These are phyloP conservation scores for Lagenorhynchus albirostris DNA, from an alignment of 2,113 vertebrate genomes.

Conservation along the genomic window DNA sequence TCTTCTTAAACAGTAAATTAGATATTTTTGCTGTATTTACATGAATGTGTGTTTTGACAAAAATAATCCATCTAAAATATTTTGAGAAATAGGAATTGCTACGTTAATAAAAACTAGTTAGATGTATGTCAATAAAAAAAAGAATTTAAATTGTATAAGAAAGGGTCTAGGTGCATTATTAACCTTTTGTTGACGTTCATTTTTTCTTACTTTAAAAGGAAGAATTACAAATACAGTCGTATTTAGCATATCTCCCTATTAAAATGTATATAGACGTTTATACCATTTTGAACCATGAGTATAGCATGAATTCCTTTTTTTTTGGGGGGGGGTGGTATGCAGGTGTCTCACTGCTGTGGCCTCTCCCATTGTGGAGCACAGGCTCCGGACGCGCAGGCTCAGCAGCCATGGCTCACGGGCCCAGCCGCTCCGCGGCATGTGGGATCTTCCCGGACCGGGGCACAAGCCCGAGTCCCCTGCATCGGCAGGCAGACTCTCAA, in stretches of 20 bases:
- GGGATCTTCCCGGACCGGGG: too few relatives aligned
- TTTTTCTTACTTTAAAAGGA: not conserved
- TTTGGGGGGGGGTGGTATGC: fast-evolving
- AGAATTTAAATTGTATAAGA: not conserved
- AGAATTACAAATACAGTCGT: not conserved
- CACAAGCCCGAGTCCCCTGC: too few relatives aligned
- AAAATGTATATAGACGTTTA: not conserved
- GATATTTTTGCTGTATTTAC: not conserved
- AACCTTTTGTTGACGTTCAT: not conserved
- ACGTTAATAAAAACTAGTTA: not conserved
- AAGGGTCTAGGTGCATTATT: not conserved
- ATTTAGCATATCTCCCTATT: not conserved
- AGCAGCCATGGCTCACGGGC: too few relatives aligned
- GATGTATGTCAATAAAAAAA: not conserved
- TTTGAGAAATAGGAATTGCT: not conserved
- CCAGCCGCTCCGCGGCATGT: too few relatives aligned
- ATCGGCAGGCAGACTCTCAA: too few relatives aligned
- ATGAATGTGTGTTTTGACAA: not conserved
- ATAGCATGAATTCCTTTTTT: not conserved
- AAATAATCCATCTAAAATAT: not conserved
- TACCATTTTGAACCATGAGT: not conserved
- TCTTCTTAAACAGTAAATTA: not conserved
- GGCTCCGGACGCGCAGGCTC: too few relatives aligned
- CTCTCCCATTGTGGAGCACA: too few relatives aligned
- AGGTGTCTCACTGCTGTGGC: too few relatives aligned